Conservation (phyloP, 2,888 invertebrate species). For the Ectemnius lituratus region DNA sequence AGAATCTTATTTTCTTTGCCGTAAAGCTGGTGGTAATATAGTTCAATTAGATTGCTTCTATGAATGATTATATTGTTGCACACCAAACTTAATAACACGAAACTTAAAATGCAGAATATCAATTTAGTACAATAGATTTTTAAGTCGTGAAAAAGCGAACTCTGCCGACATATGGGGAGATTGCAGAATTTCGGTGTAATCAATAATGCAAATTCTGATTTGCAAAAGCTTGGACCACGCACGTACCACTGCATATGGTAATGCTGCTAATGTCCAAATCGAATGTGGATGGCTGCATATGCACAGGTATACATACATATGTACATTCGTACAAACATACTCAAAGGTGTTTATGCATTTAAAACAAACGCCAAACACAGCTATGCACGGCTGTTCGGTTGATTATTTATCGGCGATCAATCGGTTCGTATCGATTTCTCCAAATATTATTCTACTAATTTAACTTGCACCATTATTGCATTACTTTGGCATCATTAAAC, state of each 20-base stretch:
- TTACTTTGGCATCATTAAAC: constrained; percentile 38
- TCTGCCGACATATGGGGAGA: constrained; percentile 19
- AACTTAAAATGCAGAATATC: too few species aligned
- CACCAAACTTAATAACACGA: too few species aligned
- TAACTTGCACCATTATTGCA: constrained; percentile 33
- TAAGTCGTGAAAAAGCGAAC: constrained; percentile 6
- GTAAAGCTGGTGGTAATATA: too few species aligned
- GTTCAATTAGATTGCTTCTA: too few species aligned
- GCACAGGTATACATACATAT: background rate
- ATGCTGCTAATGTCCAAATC: constrained; percentile 67
- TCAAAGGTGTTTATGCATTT: constrained; percentile 19
- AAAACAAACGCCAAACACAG: constrained; percentile 41
- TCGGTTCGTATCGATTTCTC: constrained; percentile 54
- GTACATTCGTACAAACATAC: constrained; percentile 14
- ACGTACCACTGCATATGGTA: constrained; percentile 71
- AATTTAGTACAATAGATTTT: background rate
- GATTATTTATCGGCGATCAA: constrained; percentile 65
- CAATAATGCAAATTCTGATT: constrained; percentile 74
- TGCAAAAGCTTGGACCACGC: constrained; percentile 70
- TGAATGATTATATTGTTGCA: too few species aligned
- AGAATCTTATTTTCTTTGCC: too few species aligned
- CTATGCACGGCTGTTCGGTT: constrained; percentile 37
- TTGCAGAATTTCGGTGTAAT: constrained; percentile 59
- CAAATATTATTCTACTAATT: constrained; percentile 25
- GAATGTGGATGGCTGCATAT: constrained; percentile 43